Base-by-base conservation (phyloP, 2,888 invertebrate species). In the Eupithecia centaureata region DNA sequence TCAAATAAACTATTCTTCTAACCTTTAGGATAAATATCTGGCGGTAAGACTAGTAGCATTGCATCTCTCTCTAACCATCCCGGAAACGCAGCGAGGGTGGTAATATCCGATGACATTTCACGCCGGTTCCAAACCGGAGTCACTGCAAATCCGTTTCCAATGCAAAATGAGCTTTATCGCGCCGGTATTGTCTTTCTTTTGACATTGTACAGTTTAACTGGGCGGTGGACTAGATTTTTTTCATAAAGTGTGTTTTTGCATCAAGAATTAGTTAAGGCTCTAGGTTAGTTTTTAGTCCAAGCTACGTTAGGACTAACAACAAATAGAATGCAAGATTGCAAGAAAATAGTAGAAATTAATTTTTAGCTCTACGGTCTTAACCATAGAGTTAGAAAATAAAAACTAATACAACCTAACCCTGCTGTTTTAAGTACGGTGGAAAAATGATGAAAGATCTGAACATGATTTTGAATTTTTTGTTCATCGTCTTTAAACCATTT, bases 61-160 rank as follows among this genome's bases (percentile, higher is more conserved):
- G 15, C 7, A 15, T n/a, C n/a, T 8, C 4, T 57, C 57, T 13
- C 18, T 4, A n/a, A 0, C 28, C 54, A 2, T 1, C 30, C 56
- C 57, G 57, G 57, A 57, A 32, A 32, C 30, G 57, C 32, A 57
- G 13, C 5, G 13, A 32, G 32, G 18, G 4, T 32, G 18, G 57
- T 57, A 57, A 57, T 57, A 32, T 57, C 57, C 57, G 57, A 10
- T 18, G 56, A 13, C 52, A 27, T 52, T n/a, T 56, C 30, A 56
- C 28, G 28, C 28, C 54, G 54, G 27, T n/a, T n/a, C n/a, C 30
- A n/a, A 27, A 15, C 52, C 15, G 51, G n/a, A 28, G 15, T 54
- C n/a, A 15, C 5, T 13, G 51, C 13, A 25, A 52, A 52, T 27
- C 27, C 25, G 15, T 52, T 52, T 52, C 1, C 1, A 52, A 27